phyloP scores from a whole-genome alignment of 2,113 vertebrate species.

The Forbesichthys agassizii region DNA sequence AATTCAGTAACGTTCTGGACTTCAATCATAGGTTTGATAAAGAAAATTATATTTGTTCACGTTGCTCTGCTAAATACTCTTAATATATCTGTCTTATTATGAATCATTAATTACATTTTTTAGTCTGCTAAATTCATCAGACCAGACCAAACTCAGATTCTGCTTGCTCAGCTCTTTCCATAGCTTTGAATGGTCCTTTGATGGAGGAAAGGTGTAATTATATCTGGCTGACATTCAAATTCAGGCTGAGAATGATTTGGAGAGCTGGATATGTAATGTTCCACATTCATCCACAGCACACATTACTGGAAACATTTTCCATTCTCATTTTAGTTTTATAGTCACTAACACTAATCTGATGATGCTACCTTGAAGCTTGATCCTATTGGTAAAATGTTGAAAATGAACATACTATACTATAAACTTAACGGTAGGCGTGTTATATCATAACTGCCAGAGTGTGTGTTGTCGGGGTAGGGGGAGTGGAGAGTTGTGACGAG shows the following conservation, averaged over 20 bases:
- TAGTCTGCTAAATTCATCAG: neutral
- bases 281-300: neutral
- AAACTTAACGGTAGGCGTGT: no score
- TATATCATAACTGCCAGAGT: neutral
- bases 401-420: neutral
- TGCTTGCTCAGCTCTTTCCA: conserved; percentile 13
- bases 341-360: neutral
- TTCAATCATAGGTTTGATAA: no score
- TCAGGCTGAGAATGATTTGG: conserved; percentile 13
- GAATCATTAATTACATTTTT: neutral
- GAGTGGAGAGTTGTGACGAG: neutral
- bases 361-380: neutral
- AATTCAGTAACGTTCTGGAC: no score
- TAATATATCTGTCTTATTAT: neutral
- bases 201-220: conserved; percentile 20
- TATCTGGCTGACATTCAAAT: conserved; percentile 14
- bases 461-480: neutral
- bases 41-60: no score
- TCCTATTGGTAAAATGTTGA: neutral
- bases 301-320: conserved; percentile 4
- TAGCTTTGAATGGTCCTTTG: conserved; percentile 6
- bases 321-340: neutral
- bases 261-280: conserved; percentile 6
- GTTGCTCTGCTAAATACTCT: no score
- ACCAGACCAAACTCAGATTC: neutral